Evolutionary conservation across 2,113 vertebrate species (phyloP).

Genomic region (Gopherus flavomarginatus): DNA sequence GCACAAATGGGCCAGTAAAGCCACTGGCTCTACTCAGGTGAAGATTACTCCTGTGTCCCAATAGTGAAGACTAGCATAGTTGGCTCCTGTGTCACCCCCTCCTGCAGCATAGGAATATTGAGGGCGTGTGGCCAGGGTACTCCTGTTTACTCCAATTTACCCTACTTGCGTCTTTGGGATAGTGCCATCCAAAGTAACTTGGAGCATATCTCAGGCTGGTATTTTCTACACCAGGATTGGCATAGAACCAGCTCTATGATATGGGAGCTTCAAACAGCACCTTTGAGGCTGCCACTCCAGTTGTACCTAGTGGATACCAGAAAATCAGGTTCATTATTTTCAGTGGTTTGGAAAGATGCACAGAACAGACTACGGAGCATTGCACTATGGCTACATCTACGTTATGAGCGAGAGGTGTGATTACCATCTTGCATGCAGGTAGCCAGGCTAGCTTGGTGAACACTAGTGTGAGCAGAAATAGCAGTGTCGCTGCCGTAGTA

Average conservation of each 20-base stretch:
- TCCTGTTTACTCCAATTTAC: not conserved
- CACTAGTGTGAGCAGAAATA: too few relatives aligned
- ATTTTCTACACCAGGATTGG: not conserved
- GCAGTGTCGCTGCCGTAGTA: too few relatives aligned
- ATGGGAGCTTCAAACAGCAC: not conserved
- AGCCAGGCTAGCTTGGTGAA: too few relatives aligned
- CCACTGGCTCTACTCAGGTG: not conserved
- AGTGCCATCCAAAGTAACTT: not conserved
- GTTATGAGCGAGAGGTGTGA: too few relatives aligned
- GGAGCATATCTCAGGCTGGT: not conserved
- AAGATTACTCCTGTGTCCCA: not conserved
- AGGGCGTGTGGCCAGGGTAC: not conserved
- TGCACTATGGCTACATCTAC: not conserved
- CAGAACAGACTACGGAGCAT: not conserved
- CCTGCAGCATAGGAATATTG: not conserved
- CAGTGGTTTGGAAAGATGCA: too few relatives aligned
- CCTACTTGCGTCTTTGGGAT: not conserved
- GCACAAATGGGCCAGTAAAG: not conserved
- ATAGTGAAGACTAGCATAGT: not conserved
- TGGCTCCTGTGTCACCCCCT: not conserved
- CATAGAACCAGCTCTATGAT: not conserved
- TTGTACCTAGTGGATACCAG: not conserved
- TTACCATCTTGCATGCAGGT: too few relatives aligned
- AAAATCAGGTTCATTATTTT: not conserved
- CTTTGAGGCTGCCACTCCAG: not conserved